phyloP scores from a whole-genome alignment of 2,797 vertebrate genomes.

The Chrosomus eos region DNA sequence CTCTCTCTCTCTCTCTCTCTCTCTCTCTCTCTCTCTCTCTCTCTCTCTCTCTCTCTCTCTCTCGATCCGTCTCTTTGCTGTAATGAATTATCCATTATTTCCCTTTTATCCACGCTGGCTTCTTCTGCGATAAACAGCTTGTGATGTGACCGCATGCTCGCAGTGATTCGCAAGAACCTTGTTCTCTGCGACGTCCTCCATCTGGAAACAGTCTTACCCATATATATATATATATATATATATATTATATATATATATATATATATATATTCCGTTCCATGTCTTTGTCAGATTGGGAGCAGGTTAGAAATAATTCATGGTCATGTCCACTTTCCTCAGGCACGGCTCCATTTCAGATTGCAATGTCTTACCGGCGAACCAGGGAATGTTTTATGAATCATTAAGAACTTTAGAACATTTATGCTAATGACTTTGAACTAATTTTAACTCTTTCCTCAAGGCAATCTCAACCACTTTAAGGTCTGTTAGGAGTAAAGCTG shows the following conservation, averaged over 20 bases:
- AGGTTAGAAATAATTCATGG: conserved; percentile 7
- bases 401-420: conserved; percentile 23
- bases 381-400: conserved; percentile 43
- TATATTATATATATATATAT: background rate
- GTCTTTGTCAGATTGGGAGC: conserved; percentile 28
- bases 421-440: conserved; percentile 36
- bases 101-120: background rate
- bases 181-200: conserved; percentile 4
- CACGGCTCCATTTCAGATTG: background rate
- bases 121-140: conserved; percentile 35
- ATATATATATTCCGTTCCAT: conserved; percentile 11
- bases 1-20: background rate
- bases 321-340: conserved; percentile 17
- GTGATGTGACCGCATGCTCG: conserved; percentile 33
- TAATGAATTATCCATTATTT: conserved; percentile 25
- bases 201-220: conserved; percentile 7
- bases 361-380: conserved; percentile 7
- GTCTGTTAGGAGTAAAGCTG: conserved; percentile 2
- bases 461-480: conserved; percentile 8
- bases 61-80: background rate
- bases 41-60: background rate
- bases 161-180: conserved; percentile 1
- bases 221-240: conserved; percentile 4
- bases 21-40: background rate
- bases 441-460: conserved; percentile 33